A percentile compares a stretch with the other conserved stretches of the same genome.
Conservation (phyloP, 2,888 invertebrate genomes). For the Neria commutata region DNA sequence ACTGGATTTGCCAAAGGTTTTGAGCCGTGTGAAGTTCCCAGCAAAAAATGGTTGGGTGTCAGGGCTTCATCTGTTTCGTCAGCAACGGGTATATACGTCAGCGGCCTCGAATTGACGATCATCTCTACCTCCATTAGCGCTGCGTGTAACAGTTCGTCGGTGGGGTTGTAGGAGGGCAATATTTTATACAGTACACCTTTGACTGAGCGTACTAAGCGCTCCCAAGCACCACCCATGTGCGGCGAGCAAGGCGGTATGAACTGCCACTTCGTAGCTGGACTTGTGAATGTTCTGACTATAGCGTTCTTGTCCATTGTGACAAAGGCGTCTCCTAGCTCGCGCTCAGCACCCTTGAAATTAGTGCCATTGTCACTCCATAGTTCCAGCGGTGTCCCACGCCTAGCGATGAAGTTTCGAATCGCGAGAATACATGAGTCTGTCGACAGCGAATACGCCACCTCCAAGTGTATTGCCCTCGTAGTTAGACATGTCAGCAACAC, state of each 20-base stretch:
- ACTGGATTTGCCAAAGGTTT: slow-evolving; percentile 24
- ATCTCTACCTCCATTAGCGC: slow-evolving; percentile 25
- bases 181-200: no score
- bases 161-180: slow-evolving; percentile 27
- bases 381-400: slow-evolving; percentile 23
- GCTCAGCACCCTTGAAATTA: slow-evolving; percentile 29
- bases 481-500: slow-evolving; percentile 27
- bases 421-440: slow-evolving; percentile 27
- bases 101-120: slow-evolving; percentile 35
- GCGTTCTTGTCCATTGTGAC: no score
- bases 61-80: slow-evolving; percentile 31
- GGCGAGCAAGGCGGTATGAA: slow-evolving; percentile 37
- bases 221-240: slow-evolving; percentile 32
- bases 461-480: slow-evolving; percentile 27
- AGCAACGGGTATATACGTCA: slow-evolving; percentile 19
- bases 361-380: slow-evolving; percentile 31
- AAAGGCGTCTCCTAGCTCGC: no score
- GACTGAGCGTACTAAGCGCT: slow-evolving; percentile 25
- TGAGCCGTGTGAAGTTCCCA: slow-evolving; percentile 29
- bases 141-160: slow-evolving; percentile 29
- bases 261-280: slow-evolving; percentile 26
- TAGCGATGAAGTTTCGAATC: slow-evolving; percentile 24
- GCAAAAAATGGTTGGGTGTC: slow-evolving; percentile 41
- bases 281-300: slow-evolving; percentile 24
- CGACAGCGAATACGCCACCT: slow-evolving; percentile 21